Base-by-base conservation (phyloP, 2,888 invertebrate genomes). In the Heteropelma amictum region DNA sequence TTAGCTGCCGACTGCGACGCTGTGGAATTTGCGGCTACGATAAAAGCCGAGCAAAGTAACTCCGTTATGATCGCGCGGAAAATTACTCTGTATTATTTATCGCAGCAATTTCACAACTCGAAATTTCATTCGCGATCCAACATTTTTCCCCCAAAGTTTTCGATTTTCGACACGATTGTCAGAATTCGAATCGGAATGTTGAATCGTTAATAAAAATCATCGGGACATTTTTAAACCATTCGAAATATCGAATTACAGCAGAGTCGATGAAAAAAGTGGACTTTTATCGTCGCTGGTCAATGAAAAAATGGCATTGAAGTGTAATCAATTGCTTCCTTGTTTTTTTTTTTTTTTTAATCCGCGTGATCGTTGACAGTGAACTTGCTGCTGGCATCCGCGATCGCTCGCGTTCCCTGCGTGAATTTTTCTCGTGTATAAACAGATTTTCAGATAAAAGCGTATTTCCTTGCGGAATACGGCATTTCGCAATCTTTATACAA, bases 21-120 rank as follows among this genome's bases (percentile, higher is more conserved):
- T 60, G 40, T 63, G 63, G 56, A 58, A 69, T 73, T 63, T 54
- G 72, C 56, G 28, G 12, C 49, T 21, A 53, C 33, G 54, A 58
- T 58, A 68, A 58, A 28, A 28, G 38, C 19, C 49, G 47, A 68
- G 47, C 26, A 35, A 47, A 56, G 14, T 47, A 14, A 8, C 56
- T 23, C 26, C 38, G 7, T 10, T 6, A 21, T 28, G 38, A 63
- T 60, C 17, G 33, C 28, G 19, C 21, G n/a, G 68, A 49, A 68
- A 68, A 49, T 38, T 30, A 33, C 14, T 30, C 12, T 23, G 21
- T 14, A 21, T 33, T 33, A 8, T 21, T 33, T 42, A 17, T 26
- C 10, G 19, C 7, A 30, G 10, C 3, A 19, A 30, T 45, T 60
- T 5, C 17, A 30, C 12, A 8, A 21, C 2, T 33, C n/a, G 8